Evolutionary conservation across 2,113 vertebrate species (phyloP).

Genomic region (Oryctolagus cuniculus): mOryCun1.1 NC_091447.1:59979501-59980000

Average conservation of each 20-base stretch:
- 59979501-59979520: too few species aligned
- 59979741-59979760: too few species aligned
- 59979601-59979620: constrained; percentile 18
- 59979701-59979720: too few species aligned
- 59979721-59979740: too few species aligned
- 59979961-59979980: constrained; percentile 25
- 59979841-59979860: neutral
- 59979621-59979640: constrained; percentile 59
- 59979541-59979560: constrained; percentile 42
- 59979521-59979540: neutral
- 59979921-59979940: neutral
- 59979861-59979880: neutral
- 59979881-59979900: neutral
- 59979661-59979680: too few species aligned
- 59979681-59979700: too few species aligned
- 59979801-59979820: neutral
- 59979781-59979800: neutral
- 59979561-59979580: constrained; percentile 65
- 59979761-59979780: too few species aligned
- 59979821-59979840: neutral
- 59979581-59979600: constrained; percentile 64
- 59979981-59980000: neutral
- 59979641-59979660: neutral
- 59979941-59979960: constrained; percentile 40
- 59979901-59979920: neutral